These are phyloP conservation scores for Chymomyza fuscimana DNA, from an alignment of 2,888 invertebrate genomes.

Conservation along the genomic window DNA sequence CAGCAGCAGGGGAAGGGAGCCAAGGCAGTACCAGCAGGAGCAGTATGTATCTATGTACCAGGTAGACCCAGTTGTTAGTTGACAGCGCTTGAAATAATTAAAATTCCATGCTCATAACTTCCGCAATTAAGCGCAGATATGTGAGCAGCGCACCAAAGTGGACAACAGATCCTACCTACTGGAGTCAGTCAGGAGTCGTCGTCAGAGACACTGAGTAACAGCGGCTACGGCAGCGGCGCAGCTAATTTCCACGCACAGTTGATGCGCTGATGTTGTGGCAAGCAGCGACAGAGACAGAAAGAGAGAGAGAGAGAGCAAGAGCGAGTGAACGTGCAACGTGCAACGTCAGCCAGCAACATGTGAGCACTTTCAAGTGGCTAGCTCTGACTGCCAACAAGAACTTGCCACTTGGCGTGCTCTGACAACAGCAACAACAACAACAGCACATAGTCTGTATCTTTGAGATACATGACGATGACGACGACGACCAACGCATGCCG, in stretches of 20 bases:
- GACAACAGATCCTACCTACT: conserved; percentile 43
- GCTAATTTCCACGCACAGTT: conserved; percentile 74
- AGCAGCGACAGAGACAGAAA: conserved; percentile 8
- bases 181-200: conserved; percentile 41
- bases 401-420: conserved; percentile 38
- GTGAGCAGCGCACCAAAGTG: conserved; percentile 13
- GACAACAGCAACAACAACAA: not conserved
- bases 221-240: conserved; percentile 43
- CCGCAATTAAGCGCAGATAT: conserved; percentile 69
- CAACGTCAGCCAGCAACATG: conserved; percentile 23
- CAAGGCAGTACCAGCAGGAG: conserved; percentile 4
- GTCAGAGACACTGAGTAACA: conserved; percentile 10
- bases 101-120: conserved; percentile 73
- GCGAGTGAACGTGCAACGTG: not conserved
- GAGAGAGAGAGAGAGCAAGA: not conserved
- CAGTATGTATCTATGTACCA: not conserved
- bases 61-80: not conserved
- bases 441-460: conserved; percentile 23
- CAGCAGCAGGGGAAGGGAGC: conserved; percentile 12
- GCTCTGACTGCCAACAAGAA: conserved; percentile 31
- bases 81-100: conserved; percentile 66
- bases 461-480: conserved; percentile 43
- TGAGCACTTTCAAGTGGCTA: conserved; percentile 42
- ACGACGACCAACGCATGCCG: conserved; percentile 63
- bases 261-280: conserved; percentile 44